Evolutionary conservation across 1,140 invertebrate species (phyloP), one percentile per base, ranked within the genome.

Genomic region (Periplaneta americana): DNA sequence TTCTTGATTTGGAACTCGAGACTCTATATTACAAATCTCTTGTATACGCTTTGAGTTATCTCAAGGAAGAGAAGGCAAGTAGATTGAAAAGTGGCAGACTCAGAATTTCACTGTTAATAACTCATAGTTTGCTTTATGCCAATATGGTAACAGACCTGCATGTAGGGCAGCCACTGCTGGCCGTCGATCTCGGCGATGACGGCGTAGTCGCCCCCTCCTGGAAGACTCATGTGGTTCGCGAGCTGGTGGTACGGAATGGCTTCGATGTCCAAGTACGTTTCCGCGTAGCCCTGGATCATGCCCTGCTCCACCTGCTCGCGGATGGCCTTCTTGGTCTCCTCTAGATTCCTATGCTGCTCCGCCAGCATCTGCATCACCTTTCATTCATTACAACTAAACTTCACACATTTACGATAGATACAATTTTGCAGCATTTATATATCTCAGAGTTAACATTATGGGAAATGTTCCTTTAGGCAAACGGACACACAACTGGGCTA

Each of bases 141-240:
- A 32, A 76, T 17, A 31, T 18, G 32, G 13, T 76, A 11, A 32
- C 76, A 32, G 28, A 80, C 78, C 78, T 80, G 78, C 28, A 80
- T 22, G 33, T 80, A 80, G 32, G 78, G 78, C 28, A 48, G 75
- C 80, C 80, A 81, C 8, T 74, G 57, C 34, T 81, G 80, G 15
- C 17, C 18, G 22, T 81, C 80, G 3, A 77, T 81, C 13, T 81
- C 80, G 10, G 80, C 6, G 10, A 81, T 1, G 34, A 77, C 36
- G 0, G 75, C 80, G 32, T 39, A 81, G 18, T 81, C 74, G 37
- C 74, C 74, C 10, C 74, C 66, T 1, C 10, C 35, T 31, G 80
- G 74, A 17, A 31, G 15, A 8, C 11, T 34, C 37, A 31, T 57
- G 4, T 66, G 37, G 22, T 66, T 66, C 8, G 5, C 11, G 4